Base-by-base conservation (phyloP, 2,797 vertebrate species). In the Microctenopoma lineatum region DNA sequence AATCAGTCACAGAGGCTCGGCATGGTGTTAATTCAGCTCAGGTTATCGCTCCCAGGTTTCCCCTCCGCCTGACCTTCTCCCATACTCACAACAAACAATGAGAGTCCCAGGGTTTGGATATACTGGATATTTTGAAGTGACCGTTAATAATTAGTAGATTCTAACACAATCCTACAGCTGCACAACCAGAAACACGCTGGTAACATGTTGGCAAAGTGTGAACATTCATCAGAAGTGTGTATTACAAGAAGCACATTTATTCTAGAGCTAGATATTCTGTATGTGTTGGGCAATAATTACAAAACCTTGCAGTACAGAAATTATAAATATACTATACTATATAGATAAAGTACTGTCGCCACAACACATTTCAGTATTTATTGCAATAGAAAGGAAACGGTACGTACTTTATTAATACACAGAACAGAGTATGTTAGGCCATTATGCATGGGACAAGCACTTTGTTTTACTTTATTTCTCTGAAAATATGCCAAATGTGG, bases 401-500 rank as follows among this genome's bases (percentile, higher is more conserved):
- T 3, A 50, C 44, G 56, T 27, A 51, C 6, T 27, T 26, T 14
- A 59, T 34, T 53, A 12, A 32, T 41, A 59, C 18, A 16, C 3
- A 29, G 21, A 9, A 38, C 11, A 38, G 6, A 7, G 2, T 39
- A 36, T n/a, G 29, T 52, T 4, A 38, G 38, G 9, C 38, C 59
- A 52, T 18, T 29, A 6, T 7, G 7, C 5, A 25, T 41, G 25
- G 54, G 42, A 10, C 34, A 14, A 39, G 59, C 42, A 47, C 56
- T 50, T 18, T 2, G 1, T 3, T 42, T 50, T n/a, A n/a, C n/a
- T 34, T 10, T 41, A 13, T 52, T 15, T 38, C 34, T 39, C 9
- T 66, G 54, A 66, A 73, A 66, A 73, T 15, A 42, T 42, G 42
- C 18, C 54, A 73, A 62, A 66, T 69, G 14, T 59, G 47, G 51